Evolutionary conservation across 2,888 invertebrate genomes (phyloP), one percentile per base, ranked within the genome.

Genomic region (Agriopis aurantiaria): DNA sequence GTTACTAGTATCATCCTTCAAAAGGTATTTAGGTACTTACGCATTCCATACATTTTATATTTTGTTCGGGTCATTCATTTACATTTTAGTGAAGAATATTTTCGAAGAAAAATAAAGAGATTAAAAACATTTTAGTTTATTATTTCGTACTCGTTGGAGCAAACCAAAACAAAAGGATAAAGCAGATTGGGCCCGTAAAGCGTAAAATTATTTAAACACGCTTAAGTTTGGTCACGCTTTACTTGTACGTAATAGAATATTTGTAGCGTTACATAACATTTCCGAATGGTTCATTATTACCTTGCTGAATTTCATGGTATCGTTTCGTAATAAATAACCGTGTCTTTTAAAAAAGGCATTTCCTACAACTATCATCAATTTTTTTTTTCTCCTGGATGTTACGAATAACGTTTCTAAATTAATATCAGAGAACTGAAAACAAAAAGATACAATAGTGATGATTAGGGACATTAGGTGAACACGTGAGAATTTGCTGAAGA

Each of bases 1-100:
- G 77, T 77, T 78, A 75, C 60, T 76, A 73, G 71, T 70, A 69
- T 77, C 74, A 71, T 65, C 73, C 75, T 76, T 78, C 55, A 69
- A 69, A 77, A 77, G 80, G 81, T 83, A 73, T 77, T 74, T 82
- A 81, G 80, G 86, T 89, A 88, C 85, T 88, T 86, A 86, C 82
- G 88, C 89, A 90, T 91, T 89, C 90, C 90, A 85, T 80, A 78
- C 82, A 77, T 78, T 75, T 79, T 71, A 57, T 74, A 62, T 56
- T 48, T 61, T 68, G 76, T 76, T 83, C 78, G 84, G 86, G 82
- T 87, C 87, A 82, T 85, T 85, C 84, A 82, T 82, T 72, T 75
- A 78, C 79, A 79, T 84, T 53, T 65, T 88, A 88, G 84, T 81
- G 82, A 84, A 80, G 79, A 84, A 82, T 79, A 83, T 82, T 85